Evolutionary conservation across 1,140 invertebrate species (phyloP), one percentile per base, ranked within the genome.

Genomic region (Chrysomallon squamiferum): DNA sequence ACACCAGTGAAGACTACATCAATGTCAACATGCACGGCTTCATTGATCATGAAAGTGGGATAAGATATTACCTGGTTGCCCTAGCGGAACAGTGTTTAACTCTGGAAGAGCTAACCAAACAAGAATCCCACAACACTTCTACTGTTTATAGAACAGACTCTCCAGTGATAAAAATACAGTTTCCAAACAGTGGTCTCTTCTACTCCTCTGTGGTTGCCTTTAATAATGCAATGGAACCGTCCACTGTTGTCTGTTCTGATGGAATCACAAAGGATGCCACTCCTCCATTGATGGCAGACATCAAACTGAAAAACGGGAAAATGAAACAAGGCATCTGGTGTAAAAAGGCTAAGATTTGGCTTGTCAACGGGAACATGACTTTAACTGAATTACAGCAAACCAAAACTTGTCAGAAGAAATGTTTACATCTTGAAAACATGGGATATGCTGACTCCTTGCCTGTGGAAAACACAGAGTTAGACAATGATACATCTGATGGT

Each of bases 31-130:
- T 70, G 73, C 59, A 59, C 52, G 70, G 62, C 6, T 75, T 70
- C 56, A 66, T 66, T 41, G 73, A 75, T 41, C 70, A 72, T 25
- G 70, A 75, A 33, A 75, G 73, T 60, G 73, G 73, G 15, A 64
- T 75, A 25, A 43, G 56, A 47, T 58, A 66, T 29, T 73, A 72
- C 45, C 65, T 49, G 18, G 54, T 72, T 2, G 66, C 25, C 11
- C 43, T 73, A 32, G 66, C 59, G 11, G 60, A 32, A 30, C 41
- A 15, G 3, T 76, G 71, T 45, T 35, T 70, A 7, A 59, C 63
- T 15, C n/a, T 7, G 9, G 20, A 52, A 33, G 56, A 68, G 22
- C 29, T 74, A 18, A 25, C 32, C 2, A 33, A n/a, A 20, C 5
- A 22, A 32, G 54, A n/a, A n/a, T n/a, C 43, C 3, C 25, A 38